A percentile compares a stretch with the other conserved stretches of the same genome.
phyloP scores from a whole-genome alignment of 2,113 vertebrate genomes.

The Oenanthe oenanthe region DNA sequence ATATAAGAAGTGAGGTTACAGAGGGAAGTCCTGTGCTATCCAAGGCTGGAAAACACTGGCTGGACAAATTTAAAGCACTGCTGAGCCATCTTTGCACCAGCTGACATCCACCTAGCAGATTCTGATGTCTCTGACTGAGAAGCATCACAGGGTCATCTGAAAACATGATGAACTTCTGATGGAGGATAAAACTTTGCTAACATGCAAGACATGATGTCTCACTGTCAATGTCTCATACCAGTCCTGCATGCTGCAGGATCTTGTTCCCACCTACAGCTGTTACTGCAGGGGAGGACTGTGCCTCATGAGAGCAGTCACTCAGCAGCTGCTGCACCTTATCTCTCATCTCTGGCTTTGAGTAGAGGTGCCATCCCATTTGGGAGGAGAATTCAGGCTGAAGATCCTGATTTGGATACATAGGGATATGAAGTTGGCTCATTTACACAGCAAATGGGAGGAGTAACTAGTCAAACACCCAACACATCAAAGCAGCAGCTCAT shows the following conservation, averaged over 20 bases:
- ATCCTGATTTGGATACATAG: background rate
- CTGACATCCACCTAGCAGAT: background rate
- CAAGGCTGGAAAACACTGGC: background rate
- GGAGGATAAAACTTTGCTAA: background rate
- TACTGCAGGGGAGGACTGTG: background rate
- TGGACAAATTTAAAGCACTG: background rate
- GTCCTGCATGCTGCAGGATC: background rate
- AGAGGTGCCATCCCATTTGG: background rate
- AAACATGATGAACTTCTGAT: background rate
- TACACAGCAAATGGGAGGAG: background rate
- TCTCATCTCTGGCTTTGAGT: background rate
- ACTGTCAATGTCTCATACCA: background rate
- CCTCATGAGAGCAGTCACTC: background rate
- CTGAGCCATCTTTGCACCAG: background rate
- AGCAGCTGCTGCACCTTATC: background rate
- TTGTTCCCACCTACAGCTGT: conserved; percentile 14
- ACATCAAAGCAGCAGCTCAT: background rate
- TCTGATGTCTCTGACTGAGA: background rate
- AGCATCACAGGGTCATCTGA: background rate
- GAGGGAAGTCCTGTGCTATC: background rate
- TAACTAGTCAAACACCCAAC: background rate
- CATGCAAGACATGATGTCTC: background rate
- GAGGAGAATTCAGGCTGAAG: background rate
- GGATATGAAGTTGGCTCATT: background rate
- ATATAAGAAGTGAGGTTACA: background rate